Evolutionary conservation across 2,797 vertebrate genomes (phyloP), one percentile per base, ranked within the genome.

Genomic region (Coracias cyanogaster): DNA sequence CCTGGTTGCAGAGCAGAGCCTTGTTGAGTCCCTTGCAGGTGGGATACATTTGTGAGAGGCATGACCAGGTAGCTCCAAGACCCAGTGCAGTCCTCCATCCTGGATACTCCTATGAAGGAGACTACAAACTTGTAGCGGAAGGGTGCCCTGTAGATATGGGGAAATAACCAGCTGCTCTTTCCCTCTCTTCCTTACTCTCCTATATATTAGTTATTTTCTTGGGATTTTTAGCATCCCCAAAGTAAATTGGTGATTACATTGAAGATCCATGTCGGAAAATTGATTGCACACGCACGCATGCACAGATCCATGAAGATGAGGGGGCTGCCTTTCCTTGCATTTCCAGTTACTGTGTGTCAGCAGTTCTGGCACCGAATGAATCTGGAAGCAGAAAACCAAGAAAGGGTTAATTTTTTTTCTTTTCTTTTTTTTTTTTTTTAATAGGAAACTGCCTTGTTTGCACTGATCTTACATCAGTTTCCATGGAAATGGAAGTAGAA

Each of bases 401-500:
- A 60, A 90, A 72, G 91, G 21, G 89, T 97, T 97, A 97, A 95
- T 43, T 43, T 43, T 90, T 43, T 43, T 43, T 14, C 13, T 43
- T 43, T 13, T 43, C 13, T 43, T 43, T 14, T 43, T 43, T 13
- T 43, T 43, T 43, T 43, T 43, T 43, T 43, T 43, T 14, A 43
- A 43, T 14, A 20, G 28, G 12, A 92, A 80, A 72, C 65, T 96
- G 77, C 18, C 87, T 97, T 95, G 86, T 96, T 97, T 95, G 93
- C 85, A 86, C 61, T 78, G 58, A 92, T 97, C 97, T 95, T 92
- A 62, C 94, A 92, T 96, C 95, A 88, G 97, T 98, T 98, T 97
- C 98, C 97, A 98, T 98, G 98, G 98, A 98, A 98, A 98, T 98
- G 82, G 84, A 97, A 97, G 82, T 71, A 91, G 96, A 96, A 70